Evolutionary conservation across 2,113 vertebrate genomes (phyloP), one percentile per base, ranked within the genome.

Genomic region (Athene cunicularia): DNA sequence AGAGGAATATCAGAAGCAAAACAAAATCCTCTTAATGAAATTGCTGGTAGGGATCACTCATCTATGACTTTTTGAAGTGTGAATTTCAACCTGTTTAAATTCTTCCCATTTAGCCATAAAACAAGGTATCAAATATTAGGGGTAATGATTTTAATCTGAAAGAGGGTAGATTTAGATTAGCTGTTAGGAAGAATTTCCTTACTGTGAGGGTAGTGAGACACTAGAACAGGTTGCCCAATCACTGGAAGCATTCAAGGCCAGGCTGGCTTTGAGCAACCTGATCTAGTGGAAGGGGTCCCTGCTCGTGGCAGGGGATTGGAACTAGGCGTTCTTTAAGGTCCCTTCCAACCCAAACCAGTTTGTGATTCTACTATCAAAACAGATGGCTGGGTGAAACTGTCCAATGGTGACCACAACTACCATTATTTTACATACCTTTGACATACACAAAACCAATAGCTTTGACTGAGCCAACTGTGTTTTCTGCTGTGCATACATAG

Each of bases 401-500:
- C 55, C 53, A 55, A 18, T 4, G 63, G 28, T 3, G 13, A 50
- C 21, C 56, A 64, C 37, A 74, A 5, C 11, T 55, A 21, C 50
- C 22, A 30, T 21, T 35, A 28, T 37, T 73, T 80, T 55, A 92
- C 95, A 28, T 97, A 99, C 99, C 99, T 99, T 99, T 99, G 93
- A 99, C 99, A 23, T 99, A 99, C 47, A 99, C 99, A 64, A 98
- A 99, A 37, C 98, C 99, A 93, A 99, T 97, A 12, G 99, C 99
- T 95, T 98, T 99, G 96, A 99, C 98, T 74, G 98, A 99, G 87
- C 99, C 99, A 45, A 99, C 98, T 0, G 71, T 95, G 97, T 99
- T 99, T 97, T 99, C 98, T 77, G 99, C 99, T 17, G 98, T 98
- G 84, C 99, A 99, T 56, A 99, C 98, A 2, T 99, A 99, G 33